Base-by-base conservation (phyloP, 2,888 invertebrate species). In the Holacanthella duospinosa region DNA sequence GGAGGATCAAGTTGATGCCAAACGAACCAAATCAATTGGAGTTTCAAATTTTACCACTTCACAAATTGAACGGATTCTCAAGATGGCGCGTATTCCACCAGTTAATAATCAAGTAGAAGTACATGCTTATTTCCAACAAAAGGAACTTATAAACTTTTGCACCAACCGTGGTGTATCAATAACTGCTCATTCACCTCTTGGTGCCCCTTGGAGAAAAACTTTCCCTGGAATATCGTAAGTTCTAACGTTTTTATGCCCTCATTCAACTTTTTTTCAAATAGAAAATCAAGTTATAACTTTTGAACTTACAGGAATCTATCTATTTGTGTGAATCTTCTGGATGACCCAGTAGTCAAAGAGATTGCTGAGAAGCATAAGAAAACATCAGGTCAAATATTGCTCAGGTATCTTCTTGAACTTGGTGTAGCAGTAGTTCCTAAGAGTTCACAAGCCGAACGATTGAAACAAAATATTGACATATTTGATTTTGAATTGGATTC, bases 351-450 rank as follows among this genome's bases (percentile, higher is more conserved):
- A 81, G 66, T 76, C 43, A 66, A 69, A 55, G 61, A 66, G 36
- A 66, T 76, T 36, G 76, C 74, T 9, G 66, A 69, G 6, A 82
- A 79, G 71, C 82, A 85, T 73, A 77, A 78, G 0, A 89, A 87
- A 75, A 82, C 85, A 0, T 80, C 86, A 0, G 90, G 89, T 2
- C 91, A 92, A 77, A 78, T 88, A 29, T 77, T 88, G 53, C 77
- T 93, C 2, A 82, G 86, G 58, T 85, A 86, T 77, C 79, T 83
- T n/a, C 73, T 89, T 12, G 88, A 92, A 76, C 83, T 82, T 55
- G 86, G 85, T 9, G 77, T 91, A 29, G 82, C 82, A 4, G 85
- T 85, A 43, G 89, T 93, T 74, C 92, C 93, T 3, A 93, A 93
- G 77, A 91, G 90, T 76, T 86, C 86, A 2, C 86, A 86, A 76